Evolutionary conservation across 2,888 invertebrate genomes (phyloP), one percentile per base, ranked within the genome.

Genomic region (Lithophane leautieri): DNA sequence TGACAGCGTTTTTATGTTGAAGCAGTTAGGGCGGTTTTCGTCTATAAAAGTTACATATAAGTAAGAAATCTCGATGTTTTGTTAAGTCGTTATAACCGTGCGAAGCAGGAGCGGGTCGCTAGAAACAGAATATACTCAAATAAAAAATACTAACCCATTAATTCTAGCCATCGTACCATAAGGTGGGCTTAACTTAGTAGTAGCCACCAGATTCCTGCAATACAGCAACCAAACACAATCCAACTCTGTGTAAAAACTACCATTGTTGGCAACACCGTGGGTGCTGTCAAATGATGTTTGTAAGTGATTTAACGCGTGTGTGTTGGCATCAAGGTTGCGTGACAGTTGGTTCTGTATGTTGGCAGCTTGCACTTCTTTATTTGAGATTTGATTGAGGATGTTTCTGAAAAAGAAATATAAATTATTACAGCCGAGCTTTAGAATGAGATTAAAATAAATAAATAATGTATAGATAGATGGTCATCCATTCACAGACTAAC

Each of bases 201-300:
- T 97, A 1, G 95, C 96, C 9, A 95, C 96, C 74, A 97, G 91
- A 91, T 97, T 97, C 70, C 95, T 92, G 87, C 97, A 97, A 87
- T 97, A 97, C 65, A 97, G 88, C 73, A 97, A 91, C 97, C 97
- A 97, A 22, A 97, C 94, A 81, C 97, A 97, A 86, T 97, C 97
- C 85, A 97, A 85, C 52, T 97, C 96, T 0, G 96, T 96, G 78
- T 92, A 95, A 76, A 88, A 82, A 44, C 82, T 84, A 16, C 77
- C 85, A 73, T 89, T 86, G 82, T 77, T 93, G 90, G 90, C 89
- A 91, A 79, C 91, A 90, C 89, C 86, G 63, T 78, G 78, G 0
- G 74, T 86, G 71, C 87, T 90, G 75, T 89, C 91, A 89, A 88
- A 94, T 19, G 94, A 93, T 52, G 92, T 90, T 78, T 94, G 94